Base-by-base conservation (phyloP, 2,888 invertebrate genomes). In the Imbricaverruca yamaguchii region DNA sequence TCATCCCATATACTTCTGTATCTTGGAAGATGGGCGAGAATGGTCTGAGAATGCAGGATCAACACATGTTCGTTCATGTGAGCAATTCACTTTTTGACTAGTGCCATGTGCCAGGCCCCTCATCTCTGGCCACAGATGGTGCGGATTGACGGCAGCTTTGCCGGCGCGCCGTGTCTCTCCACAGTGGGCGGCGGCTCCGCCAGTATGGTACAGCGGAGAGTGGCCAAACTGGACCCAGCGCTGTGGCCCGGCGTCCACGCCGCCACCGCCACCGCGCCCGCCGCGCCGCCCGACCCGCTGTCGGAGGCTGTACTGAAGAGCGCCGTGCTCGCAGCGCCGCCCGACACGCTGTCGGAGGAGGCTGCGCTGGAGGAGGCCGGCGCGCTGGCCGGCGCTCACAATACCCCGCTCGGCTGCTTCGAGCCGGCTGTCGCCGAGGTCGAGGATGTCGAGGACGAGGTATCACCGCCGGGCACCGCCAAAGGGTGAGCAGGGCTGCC, bases 171-270 rank as follows among this genome's bases (percentile, higher is more conserved):
- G 39, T 39, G 39, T 39, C 39, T 39, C 39, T 15, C 59, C n/a
- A 21, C 74, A 74, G 74, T 74, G 53, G 21, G 55, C 10, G 55
- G 21, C 74, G 21, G 55, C 21, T 74, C 74, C 4, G 21, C 74
- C 74, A 74, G 55, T 18, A 21, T 74, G 39, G 74, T 74, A 21
- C 74, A 74, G 55, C 53, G 74, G 18, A 18, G 74, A 8, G 74
- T 74, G 8, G 74, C 74, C 21, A 74, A 74, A 55, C 74, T 74
- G 74, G 55, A 74, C 74, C 74, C 74, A 0, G 74, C 53, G 21
- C 74, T 2, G 55, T 74, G 74, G 74, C 55, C 53, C 21, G 74
- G 74, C 0, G 74, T 74, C 55, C 69, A 0, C 9, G 67, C 67
- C 25, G 12, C 23, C n/a, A 9, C 65, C 6, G 65, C n/a, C 11